Evolutionary conservation across 2,113 vertebrate genomes (phyloP).

Genomic region (Chamaea fasciata): DNA sequence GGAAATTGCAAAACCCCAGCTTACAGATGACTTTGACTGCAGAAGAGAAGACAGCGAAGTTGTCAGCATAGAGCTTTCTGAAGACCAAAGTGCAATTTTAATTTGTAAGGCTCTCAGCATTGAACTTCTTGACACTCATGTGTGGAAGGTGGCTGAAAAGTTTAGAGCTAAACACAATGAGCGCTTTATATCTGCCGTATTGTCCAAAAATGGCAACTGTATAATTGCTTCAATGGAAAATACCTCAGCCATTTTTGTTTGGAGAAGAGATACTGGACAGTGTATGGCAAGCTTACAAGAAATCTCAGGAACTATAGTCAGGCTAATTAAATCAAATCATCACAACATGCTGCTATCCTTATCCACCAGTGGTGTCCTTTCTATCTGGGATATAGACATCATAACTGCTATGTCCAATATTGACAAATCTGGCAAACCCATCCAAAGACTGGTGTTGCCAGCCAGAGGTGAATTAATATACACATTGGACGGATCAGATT

Average conservation of each 20-base stretch:
- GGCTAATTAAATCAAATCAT: slow-evolving; percentile 93
- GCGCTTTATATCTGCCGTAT: slow-evolving; percentile 89
- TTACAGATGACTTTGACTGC: slow-evolving; percentile 97
- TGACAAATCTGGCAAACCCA: slow-evolving; percentile 96
- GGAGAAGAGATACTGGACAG: slow-evolving; percentile 95
- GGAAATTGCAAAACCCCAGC: slow-evolving; percentile 87
- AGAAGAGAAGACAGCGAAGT: slow-evolving; percentile 92
- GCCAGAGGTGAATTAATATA: slow-evolving; percentile 93
- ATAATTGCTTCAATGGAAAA: slow-evolving; percentile 99
- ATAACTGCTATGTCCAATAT: slow-evolving; percentile 99
- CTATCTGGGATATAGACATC: slow-evolving; percentile 97
- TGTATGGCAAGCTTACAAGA: slow-evolving; percentile 98
- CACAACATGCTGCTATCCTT: slow-evolving; percentile 95
- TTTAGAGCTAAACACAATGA: slow-evolving; percentile 95
- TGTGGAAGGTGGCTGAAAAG: slow-evolving; percentile 97
- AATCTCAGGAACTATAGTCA: slow-evolving; percentile 95
- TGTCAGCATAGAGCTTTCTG: slow-evolving; percentile 91
- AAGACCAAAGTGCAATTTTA: slow-evolving; percentile 95
- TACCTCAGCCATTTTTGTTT: slow-evolving; percentile 97
- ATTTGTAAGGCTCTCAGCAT: slow-evolving; percentile 95
- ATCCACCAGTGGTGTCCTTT: slow-evolving; percentile 93
- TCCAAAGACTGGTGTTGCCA: slow-evolving; percentile 86
- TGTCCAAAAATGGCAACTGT: slow-evolving; percentile 94
- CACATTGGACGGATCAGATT: slow-evolving; percentile 92
- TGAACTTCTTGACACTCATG: slow-evolving; percentile 88